These are phyloP conservation scores for Pelobates fuscus DNA, from an alignment of 2,113 vertebrate genomes.

Conservation along the genomic window DNA sequence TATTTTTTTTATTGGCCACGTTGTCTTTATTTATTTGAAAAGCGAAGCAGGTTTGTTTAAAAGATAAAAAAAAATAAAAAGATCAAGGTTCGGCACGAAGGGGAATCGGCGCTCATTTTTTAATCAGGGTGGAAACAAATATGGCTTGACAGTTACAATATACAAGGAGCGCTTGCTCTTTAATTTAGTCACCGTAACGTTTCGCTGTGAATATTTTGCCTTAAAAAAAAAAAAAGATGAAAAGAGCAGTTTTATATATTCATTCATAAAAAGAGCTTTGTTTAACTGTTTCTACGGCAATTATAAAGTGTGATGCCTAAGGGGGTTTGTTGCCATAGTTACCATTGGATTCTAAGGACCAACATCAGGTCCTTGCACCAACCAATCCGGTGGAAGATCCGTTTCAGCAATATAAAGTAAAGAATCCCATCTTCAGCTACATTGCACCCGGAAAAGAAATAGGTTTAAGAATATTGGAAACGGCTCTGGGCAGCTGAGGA, in stretches of 20 bases:
- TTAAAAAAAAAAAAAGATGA: slow-evolving; percentile 8
- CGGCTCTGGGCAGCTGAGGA: slow-evolving; percentile 73
- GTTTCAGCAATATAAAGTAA: slow-evolving; percentile 90
- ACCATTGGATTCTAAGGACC: slow-evolving; percentile 87
- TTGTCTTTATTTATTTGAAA: neutral
- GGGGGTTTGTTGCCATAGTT: slow-evolving; percentile 93
- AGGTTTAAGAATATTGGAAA: slow-evolving; percentile 76
- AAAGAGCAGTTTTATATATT: slow-evolving; percentile 6
- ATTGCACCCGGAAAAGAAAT: slow-evolving; percentile 63
- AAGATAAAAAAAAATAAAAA: too few species aligned
- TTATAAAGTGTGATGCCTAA: slow-evolving; percentile 84
- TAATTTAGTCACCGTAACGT: neutral
- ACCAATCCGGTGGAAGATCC: slow-evolving; percentile 89
- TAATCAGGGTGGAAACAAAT: neutral
- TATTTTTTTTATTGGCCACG: neutral
- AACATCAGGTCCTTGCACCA: slow-evolving; percentile 90
- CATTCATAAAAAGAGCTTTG: slow-evolving; percentile 41
- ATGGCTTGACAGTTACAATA: neutral
- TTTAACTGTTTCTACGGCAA: slow-evolving; percentile 74
- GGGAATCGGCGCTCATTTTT: neutral
- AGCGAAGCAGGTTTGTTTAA: neutral
- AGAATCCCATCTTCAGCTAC: slow-evolving; percentile 89
- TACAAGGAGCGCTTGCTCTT: neutral
- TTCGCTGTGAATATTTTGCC: neutral
- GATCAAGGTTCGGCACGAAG: neutral